These are phyloP conservation scores for Pyrrhosoma nymphula DNA, from an alignment of 2,888 invertebrate genomes.

Conservation along the genomic window DNA sequence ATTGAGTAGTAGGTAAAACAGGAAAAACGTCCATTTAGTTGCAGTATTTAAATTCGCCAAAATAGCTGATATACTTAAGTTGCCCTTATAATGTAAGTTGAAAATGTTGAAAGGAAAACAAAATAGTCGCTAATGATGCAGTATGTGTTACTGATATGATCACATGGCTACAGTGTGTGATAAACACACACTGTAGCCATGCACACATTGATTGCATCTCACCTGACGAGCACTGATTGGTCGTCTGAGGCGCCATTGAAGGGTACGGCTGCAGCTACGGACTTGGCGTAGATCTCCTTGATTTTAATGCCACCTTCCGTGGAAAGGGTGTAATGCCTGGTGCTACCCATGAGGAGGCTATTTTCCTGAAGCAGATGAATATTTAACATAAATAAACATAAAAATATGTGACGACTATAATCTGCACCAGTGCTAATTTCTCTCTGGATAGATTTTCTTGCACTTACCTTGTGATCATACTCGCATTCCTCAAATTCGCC, in stretches of 20 bases:
- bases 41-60: no score
- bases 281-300: slow-evolving; percentile 44
- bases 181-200: no score
- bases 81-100: no score
- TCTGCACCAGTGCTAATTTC: no score
- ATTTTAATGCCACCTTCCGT: slow-evolving; percentile 15
- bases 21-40: no score
- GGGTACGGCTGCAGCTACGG: slow-evolving; percentile 36
- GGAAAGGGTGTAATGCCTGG: slow-evolving; percentile 35
- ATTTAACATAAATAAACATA: not conserved
- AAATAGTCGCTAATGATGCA: no score
- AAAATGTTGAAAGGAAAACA: no score
- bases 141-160: no score
- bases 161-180: no score
- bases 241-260: slow-evolving; percentile 46
- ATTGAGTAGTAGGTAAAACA: no score
- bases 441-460: not conserved
- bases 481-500: not conserved
- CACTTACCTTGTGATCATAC: slow-evolving; percentile 26
- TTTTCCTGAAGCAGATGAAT: not conserved
- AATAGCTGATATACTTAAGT: no score
- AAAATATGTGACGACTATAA: not conserved
- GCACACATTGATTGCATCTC: no score
- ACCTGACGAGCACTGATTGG: slow-evolving; percentile 52
- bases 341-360: slow-evolving; percentile 4